Base-by-base conservation (phyloP, 1,140 invertebrate species). In the Pomacea maculata region DNA sequence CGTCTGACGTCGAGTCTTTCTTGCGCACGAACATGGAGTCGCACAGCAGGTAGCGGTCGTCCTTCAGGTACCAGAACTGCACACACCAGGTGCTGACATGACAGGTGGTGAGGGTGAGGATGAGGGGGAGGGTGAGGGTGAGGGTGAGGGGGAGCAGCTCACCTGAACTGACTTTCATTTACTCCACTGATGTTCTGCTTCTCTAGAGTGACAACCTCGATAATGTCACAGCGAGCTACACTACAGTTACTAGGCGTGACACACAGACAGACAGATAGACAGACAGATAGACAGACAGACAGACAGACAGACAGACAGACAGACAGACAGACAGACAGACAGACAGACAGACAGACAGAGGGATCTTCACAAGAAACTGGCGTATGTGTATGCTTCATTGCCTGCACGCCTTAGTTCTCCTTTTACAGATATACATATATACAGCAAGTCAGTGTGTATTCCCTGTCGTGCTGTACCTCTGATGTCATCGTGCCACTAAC, bases 271-370 rank as follows among this genome's bases (percentile, higher is more conserved):
- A n/a, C n/a, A n/a, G n/a, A n/a, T n/a, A n/a, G 52, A 75, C 54
- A 75, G 73, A 75, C 54, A 61, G 55, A 61, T 11, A 61, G n/a
- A 55, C n/a, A 55, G 19, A 64, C 15, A 12, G 25, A 64, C 25
- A 34, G 25, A 7, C 12, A 15, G n/a, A 15, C 11, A 15, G 25
- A 63, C 57, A 63, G 74, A 63, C 57, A 34, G 74, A 75, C n/a
- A 75, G 74, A 75, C 57, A 75, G 74, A 63, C 57, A 75, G 74
- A 75, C 57, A 63, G 57, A 64, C 57, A 64, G 57, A 76, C 25
- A 64, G 74, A 76, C 25, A 63, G 57, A 64, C 25, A 63, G 57
- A 76, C 57, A 76, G 57, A 76, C 25, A 45, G 57, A 76, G 10
- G 1, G 57, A 76, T n/a, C n/a, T n/a, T 15, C 14, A 71, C 6